Evolutionary conservation across 2,113 vertebrate species (phyloP).

Genomic region (Malurus elegans): DNA sequence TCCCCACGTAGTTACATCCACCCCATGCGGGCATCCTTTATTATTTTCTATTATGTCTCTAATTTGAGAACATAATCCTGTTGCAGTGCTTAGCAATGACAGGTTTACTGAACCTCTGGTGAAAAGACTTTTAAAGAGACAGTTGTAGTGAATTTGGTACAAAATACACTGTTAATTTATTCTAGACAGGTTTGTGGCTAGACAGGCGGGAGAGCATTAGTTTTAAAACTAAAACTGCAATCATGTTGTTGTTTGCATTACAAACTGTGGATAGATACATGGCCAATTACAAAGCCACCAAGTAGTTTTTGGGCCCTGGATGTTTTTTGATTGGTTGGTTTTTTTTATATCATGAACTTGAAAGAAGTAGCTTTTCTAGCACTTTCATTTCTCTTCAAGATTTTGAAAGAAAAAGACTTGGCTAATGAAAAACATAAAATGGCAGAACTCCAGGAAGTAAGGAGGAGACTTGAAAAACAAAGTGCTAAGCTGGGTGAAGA

Average conservation of each 20-base stretch:
- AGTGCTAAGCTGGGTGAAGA: slow-evolving; percentile 79
- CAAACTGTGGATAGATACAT: background rate
- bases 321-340: background rate
- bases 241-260: background rate
- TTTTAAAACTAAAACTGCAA: background rate
- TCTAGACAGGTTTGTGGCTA: background rate
- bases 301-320: background rate
- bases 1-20: background rate
- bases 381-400: slow-evolving; percentile 70
- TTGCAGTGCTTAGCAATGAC: background rate
- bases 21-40: background rate
- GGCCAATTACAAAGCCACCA: background rate
- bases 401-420: slow-evolving; percentile 82
- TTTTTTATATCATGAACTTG: background rate
- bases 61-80: background rate
- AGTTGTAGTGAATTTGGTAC: background rate
- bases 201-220: background rate
- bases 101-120: background rate
- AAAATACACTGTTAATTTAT: background rate
- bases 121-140: background rate
- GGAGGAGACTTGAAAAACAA: slow-evolving; percentile 82
- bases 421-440: slow-evolving; percentile 82
- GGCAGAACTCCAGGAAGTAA: slow-evolving; percentile 82
- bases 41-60: background rate
- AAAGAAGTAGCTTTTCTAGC: background rate